A percentile compares a stretch with the other conserved stretches of the same genome.
Evolutionary conservation across 2,888 invertebrate species (phyloP).

Genomic region (Drosophila infuscata): DNA sequence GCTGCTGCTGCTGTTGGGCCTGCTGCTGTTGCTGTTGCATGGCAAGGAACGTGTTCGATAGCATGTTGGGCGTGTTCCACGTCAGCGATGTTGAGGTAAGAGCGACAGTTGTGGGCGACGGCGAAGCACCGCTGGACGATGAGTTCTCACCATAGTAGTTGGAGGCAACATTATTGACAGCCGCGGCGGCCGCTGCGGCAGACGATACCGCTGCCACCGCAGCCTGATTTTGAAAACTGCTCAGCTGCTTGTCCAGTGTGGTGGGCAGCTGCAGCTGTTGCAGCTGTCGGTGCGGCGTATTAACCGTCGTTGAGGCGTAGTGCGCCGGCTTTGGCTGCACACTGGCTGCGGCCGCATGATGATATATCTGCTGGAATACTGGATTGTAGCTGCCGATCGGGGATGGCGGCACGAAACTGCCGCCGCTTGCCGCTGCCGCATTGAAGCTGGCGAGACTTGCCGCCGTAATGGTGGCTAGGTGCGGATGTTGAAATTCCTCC

Average conservation of each 20-base stretch:
- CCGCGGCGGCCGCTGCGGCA: slow-evolving; percentile 81
- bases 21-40: slow-evolving; percentile 84
- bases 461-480: slow-evolving; percentile 87
- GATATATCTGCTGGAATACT: slow-evolving; percentile 93
- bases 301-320: slow-evolving; percentile 87
- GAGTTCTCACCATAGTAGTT: slow-evolving; percentile 84
- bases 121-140: slow-evolving; percentile 84
- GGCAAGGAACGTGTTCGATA: slow-evolving; percentile 83
- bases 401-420: slow-evolving; percentile 89
- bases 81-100: slow-evolving; percentile 86
- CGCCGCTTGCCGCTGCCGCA: slow-evolving; percentile 83
- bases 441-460: slow-evolving; percentile 88
- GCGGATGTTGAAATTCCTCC: slow-evolving; percentile 89
- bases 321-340: slow-evolving; percentile 89
- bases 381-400: slow-evolving; percentile 91
- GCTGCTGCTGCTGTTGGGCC: slow-evolving; percentile 76
- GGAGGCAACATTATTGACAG: slow-evolving; percentile 81
- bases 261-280: slow-evolving; percentile 88
- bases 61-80: slow-evolving; percentile 89
- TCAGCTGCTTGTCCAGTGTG: slow-evolving; percentile 82
- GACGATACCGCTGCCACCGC: slow-evolving; percentile 80
- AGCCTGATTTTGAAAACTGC: slow-evolving; percentile 83
- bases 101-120: slow-evolving; percentile 83
- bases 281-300: slow-evolving; percentile 90
- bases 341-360: slow-evolving; percentile 88